phyloP scores from a whole-genome alignment of 2,113 vertebrate genomes.

The Drymodes brunneopygia region DNA sequence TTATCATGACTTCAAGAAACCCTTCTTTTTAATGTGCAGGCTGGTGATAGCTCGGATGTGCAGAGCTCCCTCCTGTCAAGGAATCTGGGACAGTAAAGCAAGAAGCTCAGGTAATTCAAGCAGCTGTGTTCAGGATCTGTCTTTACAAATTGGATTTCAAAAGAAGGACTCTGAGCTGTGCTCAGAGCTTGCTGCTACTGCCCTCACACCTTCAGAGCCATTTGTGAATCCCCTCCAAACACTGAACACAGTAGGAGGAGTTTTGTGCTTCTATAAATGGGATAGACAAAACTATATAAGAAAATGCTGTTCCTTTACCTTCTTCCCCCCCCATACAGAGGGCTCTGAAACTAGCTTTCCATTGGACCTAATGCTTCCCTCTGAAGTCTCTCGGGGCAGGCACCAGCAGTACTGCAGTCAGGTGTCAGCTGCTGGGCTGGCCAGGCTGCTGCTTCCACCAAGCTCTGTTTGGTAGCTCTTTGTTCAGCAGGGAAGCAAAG shows the following conservation, averaged over 20 bases:
- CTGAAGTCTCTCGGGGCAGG: not conserved
- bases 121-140: not conserved
- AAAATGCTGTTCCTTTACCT: not conserved
- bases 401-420: not conserved
- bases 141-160: not conserved
- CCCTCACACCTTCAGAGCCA: not conserved
- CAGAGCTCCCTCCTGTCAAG: not conserved
- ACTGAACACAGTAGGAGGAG: not conserved
- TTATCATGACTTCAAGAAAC: not conserved
- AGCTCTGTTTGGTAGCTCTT: not conserved
- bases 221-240: rapidly evolving
- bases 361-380: not conserved
- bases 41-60: not conserved
- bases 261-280: not conserved
- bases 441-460: not conserved
- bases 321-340: not conserved
- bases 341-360: not conserved
- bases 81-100: not conserved
- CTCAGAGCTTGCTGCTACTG: not conserved
- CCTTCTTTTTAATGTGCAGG: not conserved
- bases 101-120: not conserved
- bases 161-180: not conserved
- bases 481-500: not conserved
- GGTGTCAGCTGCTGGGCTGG: not conserved
- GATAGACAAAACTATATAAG: not conserved